Base-by-base conservation (phyloP, 2,888 invertebrate genomes). In the Spilarctia lutea region DNA sequence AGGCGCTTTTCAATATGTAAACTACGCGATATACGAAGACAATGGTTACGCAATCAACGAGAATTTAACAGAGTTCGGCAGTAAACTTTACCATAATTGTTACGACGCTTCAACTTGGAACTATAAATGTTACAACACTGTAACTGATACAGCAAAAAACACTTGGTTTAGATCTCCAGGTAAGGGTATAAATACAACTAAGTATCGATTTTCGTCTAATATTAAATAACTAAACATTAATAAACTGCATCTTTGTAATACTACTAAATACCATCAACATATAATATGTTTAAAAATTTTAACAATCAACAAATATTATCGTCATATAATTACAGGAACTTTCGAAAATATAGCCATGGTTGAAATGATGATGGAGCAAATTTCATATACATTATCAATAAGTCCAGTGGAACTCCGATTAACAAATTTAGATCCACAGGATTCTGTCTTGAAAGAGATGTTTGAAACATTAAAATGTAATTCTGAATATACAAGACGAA, bases 291-390 rank as follows among this genome's bases (percentile, higher is more conserved):
- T 1, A 39, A 39, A 11, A 39, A 39, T 11, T 11, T 39, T 39
- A 39, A 11, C 39, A 39, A 39, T 11, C 39, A 52, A 20, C 8
- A 52, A 52, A 52, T 48, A 20, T n/a, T n/a, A 18, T 52, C n/a
- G 18, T 24, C 33, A 1, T 13, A 24, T 13, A n/a, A 60, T 74
- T 7, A 67, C 56, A 81, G 81, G 79, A 0, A 81, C 79, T 35
- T 24, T 81, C 0, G 65, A 71, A n/a, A 65, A 45, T 30, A 85
- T 97, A 0, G 96, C 94, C 7, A 92, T 96, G 86, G 91, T 94
- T 35, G 97, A 97, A 89, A 90, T 92, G 73, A 91, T 97, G 18
- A 96, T 97, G 96, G 97, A 97, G 73, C 96, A 96, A 79, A 96
- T 97, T 71, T 94, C 97, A 0, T 92, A 91, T 65, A 92, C 85